A percentile compares a stretch with the other conserved stretches of the same genome.
phyloP scores from a whole-genome alignment of 2,797 vertebrate species.

The Crenichthys baileyi region DNA sequence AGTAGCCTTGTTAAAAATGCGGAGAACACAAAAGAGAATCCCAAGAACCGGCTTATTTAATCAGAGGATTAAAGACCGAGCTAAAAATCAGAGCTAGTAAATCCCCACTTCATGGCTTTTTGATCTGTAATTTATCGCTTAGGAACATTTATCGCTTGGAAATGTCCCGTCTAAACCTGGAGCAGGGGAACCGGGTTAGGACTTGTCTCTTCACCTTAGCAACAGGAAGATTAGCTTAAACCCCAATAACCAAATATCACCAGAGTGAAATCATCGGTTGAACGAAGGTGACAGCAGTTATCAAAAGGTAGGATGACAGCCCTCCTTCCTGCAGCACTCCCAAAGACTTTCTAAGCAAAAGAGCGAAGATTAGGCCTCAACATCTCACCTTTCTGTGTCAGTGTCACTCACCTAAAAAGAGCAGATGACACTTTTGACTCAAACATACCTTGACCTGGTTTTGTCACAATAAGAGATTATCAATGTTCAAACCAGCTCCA shows the following conservation, averaged over 20 bases:
- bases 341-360: slow-evolving; percentile 27
- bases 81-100: slow-evolving; percentile 36
- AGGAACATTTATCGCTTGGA: slow-evolving; percentile 18
- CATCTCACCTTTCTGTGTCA: slow-evolving; percentile 61
- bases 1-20: slow-evolving; percentile 60
- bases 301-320: not conserved
- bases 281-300: slow-evolving; percentile 27
- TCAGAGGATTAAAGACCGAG: slow-evolving; percentile 37
- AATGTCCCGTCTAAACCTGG: slow-evolving; percentile 44
- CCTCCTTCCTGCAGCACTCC: not conserved
- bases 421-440: slow-evolving; percentile 50
- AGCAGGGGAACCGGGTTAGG: slow-evolving; percentile 61
- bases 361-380: not conserved
- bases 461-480: slow-evolving; percentile 28
- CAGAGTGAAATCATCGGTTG: slow-evolving; percentile 8
- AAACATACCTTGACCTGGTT: slow-evolving; percentile 28
- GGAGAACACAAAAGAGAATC: slow-evolving; percentile 43
- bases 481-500: slow-evolving; percentile 6
- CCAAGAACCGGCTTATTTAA: slow-evolving; percentile 3
- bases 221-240: slow-evolving; percentile 40
- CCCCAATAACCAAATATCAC: slow-evolving; percentile 34
- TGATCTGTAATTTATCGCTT: slow-evolving; percentile 47
- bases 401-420: slow-evolving; percentile 64
- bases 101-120: slow-evolving; percentile 43
- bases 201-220: slow-evolving; percentile 26